phyloP scores from a whole-genome alignment of 2,888 invertebrate genomes.

The Caenorhabditis wallacei region DNA sequence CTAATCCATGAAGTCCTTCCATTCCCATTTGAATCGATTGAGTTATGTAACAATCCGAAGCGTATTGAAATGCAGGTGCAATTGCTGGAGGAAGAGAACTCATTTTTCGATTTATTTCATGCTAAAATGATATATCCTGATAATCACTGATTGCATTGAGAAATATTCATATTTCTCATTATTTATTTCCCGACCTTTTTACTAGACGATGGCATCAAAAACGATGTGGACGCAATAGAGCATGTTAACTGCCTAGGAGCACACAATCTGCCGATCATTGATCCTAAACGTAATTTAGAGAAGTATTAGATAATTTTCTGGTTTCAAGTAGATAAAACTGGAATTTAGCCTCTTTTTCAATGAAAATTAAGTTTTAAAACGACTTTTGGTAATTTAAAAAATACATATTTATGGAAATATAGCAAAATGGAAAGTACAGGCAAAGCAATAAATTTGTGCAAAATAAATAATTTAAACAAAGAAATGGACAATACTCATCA shows the following conservation, averaged over 20 bases:
- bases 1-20: conserved; percentile 76
- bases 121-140: background rate
- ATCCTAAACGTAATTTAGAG: background rate
- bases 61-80: conserved; percentile 75
- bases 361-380: background rate
- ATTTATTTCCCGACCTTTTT: background rate
- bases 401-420: background rate
- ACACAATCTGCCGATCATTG: conserved; percentile 61
- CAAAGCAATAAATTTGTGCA: background rate
- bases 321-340: conserved; percentile 21
- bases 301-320: background rate
- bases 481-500: conserved; percentile 29
- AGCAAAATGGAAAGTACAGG: background rate
- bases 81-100: conserved; percentile 68
- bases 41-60: conserved; percentile 78
- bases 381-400: background rate
- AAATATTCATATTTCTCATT: no score
- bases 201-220: background rate
- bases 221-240: conserved; percentile 42
- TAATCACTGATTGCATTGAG: no score
- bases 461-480: background rate
- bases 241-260: conserved; percentile 32
- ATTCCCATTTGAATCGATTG: conserved; percentile 76
- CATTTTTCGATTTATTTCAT: conserved; percentile 10
- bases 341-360: conserved; percentile 31